Base-by-base conservation (phyloP, 2,888 invertebrate species). In the Cheilosia grossa region DNA sequence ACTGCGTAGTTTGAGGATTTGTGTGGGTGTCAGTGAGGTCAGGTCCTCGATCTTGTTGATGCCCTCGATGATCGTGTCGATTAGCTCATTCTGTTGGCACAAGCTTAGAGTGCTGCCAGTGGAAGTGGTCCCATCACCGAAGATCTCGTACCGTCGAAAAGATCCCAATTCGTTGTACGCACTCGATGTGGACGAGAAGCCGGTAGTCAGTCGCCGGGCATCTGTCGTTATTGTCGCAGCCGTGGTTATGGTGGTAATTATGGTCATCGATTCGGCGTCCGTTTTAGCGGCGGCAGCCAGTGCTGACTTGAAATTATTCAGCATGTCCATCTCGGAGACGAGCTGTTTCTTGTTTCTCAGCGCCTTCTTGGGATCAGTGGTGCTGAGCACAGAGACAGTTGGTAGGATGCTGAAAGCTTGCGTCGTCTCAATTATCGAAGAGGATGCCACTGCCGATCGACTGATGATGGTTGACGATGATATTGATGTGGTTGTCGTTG, bases 251-350 rank as follows among this genome's bases (percentile, higher is more conserved):
- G 59, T 64, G 2, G 70, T 73, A 4, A 70, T 66, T 13, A 73
- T 54, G 1, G 74, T 66, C 42, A 78, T 58, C 9, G 78, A 74
- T 53, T 79, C 70, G 17, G 82, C 44, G 4, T 81, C 82, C 1
- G 87, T 83, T 40, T 83, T 80, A 0, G 83, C 66, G 15, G 87
- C 88, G 0, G 85, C 66, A n/a, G 87, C 88, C 1, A 91, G 87
- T 2, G 90, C 89, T 13, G 89, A 89, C 66, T 91, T 91, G 3
- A 92, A 88, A 87, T 90, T 91, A 64, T 91, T 91, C n/a, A 91
- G 87, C 88, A 91, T 89, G 58, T 92, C 91, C 91, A 91, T 91
- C 88, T 91, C 91, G 63, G 90, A 89, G 58, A 91, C 90, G 33
- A 91, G 90, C 19, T 91, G 91, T 74, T 92, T 91, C 37, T 91